Evolutionary conservation across 2,888 invertebrate genomes (phyloP).

Genomic region (Drosophila anomalata): DNA sequence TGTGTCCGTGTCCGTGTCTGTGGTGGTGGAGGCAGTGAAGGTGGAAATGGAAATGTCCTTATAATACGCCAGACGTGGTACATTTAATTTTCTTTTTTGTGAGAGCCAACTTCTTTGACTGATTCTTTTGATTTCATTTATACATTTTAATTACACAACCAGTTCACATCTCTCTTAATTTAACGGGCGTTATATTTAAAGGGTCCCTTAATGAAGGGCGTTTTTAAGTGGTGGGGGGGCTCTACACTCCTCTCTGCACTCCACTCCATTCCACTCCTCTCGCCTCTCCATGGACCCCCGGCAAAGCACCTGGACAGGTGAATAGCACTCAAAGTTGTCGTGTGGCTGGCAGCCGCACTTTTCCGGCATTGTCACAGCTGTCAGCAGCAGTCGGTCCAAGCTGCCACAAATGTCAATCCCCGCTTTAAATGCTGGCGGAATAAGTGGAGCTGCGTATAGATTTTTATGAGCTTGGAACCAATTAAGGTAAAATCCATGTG

Average conservation of each 20-base stretch:
- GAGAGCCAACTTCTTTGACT: conserved; percentile 32
- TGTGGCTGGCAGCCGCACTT: conserved; percentile 11
- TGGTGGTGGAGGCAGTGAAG: neutral
- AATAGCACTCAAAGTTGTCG: conserved; percentile 19
- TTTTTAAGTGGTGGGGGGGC: neutral
- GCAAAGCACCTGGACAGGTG: conserved; percentile 10
- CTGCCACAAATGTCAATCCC: conserved; percentile 30
- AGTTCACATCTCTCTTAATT: conserved; percentile 6
- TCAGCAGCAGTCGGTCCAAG: conserved; percentile 28
- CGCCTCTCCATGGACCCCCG: neutral
- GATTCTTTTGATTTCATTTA: conserved; percentile 36
- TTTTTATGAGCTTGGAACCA: conserved; percentile 26
- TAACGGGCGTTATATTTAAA: conserved; percentile 28
- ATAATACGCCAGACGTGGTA: conserved; percentile 63
- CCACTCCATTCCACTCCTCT: neutral
- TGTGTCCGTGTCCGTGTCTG: conserved; percentile 13
- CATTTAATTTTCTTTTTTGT: conserved; percentile 51
- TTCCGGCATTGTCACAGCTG: conserved; percentile 34
- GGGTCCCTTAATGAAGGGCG: conserved; percentile 23
- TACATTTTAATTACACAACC: conserved; percentile 37
- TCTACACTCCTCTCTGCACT: neutral
- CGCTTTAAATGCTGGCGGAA: conserved; percentile 3
- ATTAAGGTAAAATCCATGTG: conserved; percentile 20
- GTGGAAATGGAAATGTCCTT: conserved; percentile 55
- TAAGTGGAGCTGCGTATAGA: neutral